Percentiles rank a stretch among this genome's conserved stretches.
Conservation (phyloP, 2,113 vertebrate species). For the Copsychus sechellarum region DNA sequence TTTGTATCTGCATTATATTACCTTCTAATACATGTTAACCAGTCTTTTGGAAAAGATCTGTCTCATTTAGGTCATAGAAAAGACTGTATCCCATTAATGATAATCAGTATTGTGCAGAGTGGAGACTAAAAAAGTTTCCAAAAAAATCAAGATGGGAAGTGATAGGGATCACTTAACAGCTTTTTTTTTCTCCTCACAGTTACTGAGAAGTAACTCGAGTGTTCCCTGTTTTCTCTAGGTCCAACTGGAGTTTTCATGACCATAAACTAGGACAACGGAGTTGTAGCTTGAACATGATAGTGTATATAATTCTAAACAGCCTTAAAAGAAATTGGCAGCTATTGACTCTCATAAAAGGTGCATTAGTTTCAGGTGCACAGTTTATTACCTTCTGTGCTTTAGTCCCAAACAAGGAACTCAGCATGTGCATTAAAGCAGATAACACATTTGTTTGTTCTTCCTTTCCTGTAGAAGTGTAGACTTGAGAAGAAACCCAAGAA, state of each 20-base stretch:
- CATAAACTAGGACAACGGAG: not conserved
- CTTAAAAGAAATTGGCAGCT: not conserved
- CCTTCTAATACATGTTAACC: not conserved
- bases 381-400: not conserved
- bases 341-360: not conserved
- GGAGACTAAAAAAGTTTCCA: not conserved
- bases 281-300: not conserved
- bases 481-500: not conserved
- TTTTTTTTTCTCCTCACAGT: not conserved
- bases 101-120: not conserved
- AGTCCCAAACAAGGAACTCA: not conserved
- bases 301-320: not conserved
- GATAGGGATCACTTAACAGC: not conserved
- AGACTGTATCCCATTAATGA: not conserved
- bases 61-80: not conserved
- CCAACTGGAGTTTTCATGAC: not conserved
- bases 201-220: not conserved
- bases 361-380: not conserved
- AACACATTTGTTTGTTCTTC: not conserved
- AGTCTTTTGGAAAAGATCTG: not conserved
- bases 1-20: not conserved
- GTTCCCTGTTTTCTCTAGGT: not conserved
- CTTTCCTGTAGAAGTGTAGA: not conserved
- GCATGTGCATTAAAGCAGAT: not conserved
- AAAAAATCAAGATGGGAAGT: not conserved